Evolutionary conservation across 2,888 invertebrate species (phyloP).

Genomic region (Labia minor): DNA sequence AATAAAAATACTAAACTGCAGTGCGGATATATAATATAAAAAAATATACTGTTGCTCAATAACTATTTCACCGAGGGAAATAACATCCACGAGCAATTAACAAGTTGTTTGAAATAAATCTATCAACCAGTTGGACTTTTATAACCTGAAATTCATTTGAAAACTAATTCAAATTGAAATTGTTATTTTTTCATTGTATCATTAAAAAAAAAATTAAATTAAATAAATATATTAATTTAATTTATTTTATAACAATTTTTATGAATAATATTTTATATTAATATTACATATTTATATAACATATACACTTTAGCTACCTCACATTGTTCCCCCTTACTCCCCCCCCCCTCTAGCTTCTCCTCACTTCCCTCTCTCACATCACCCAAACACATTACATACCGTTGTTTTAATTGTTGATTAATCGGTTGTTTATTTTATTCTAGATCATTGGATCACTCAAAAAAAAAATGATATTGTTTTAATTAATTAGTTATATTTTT

Average conservation of each 20-base stretch:
- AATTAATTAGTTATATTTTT: background rate
- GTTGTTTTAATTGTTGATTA: conserved; percentile 13
- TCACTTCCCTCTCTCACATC: too few species aligned
- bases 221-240: background rate
- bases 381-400: background rate
- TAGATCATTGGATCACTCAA: conserved; percentile 2
- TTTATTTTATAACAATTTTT: background rate
- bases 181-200: background rate
- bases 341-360: too few species aligned
- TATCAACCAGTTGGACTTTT: background rate
- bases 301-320: background rate
- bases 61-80: background rate
- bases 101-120: background rate
- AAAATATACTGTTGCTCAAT: background rate
- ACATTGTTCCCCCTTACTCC: too few species aligned
- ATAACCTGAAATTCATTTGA: background rate
- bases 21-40: background rate
- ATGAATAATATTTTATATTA: background rate
- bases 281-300: conserved; percentile 6
- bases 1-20: background rate
- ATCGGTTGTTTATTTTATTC: conserved; percentile 4
- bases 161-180: background rate
- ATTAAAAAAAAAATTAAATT: too few species aligned
- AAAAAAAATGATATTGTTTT: conserved; percentile 2
- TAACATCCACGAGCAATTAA: background rate